These are phyloP conservation scores for Spodoptera exigua DNA, from an alignment of 2,888 invertebrate species.

Conservation along the genomic window DNA sequence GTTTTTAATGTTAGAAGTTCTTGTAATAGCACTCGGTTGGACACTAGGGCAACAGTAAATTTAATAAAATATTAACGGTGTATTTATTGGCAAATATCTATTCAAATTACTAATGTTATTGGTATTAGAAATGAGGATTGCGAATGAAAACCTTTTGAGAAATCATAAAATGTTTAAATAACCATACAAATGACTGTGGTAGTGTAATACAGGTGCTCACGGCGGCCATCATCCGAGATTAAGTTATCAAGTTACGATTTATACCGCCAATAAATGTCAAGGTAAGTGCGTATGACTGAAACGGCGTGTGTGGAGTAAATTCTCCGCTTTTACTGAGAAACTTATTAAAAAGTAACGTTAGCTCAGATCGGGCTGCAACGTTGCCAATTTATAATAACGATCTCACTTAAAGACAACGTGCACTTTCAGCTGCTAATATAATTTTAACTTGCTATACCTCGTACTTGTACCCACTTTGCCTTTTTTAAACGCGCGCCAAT, in stretches of 20 bases:
- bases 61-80: too few species aligned
- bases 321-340: conserved; percentile 61
- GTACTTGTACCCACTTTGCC: conserved; percentile 41
- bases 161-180: conserved; percentile 12
- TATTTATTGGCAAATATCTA: too few species aligned
- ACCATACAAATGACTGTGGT: conserved; percentile 16
- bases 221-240: conserved; percentile 69
- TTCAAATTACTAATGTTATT: not conserved
- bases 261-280: conserved; percentile 75
- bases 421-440: conserved; percentile 59
- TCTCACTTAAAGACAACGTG: conserved; percentile 51
- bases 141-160: not conserved
- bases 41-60: too few species aligned
- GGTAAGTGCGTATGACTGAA: conserved; percentile 51
- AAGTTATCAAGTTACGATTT: conserved; percentile 78
- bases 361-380: conserved; percentile 57
- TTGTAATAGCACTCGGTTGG: too few species aligned
- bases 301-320: conserved; percentile 60
- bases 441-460: conserved; percentile 47
- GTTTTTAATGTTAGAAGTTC: too few species aligned
- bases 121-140: not conserved
- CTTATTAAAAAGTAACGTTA: conserved; percentile 71
- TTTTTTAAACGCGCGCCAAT: conserved; percentile 46
- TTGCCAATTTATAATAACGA: conserved; percentile 67
- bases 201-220: conserved; percentile 54